Evolutionary conservation across 2,888 invertebrate genomes (phyloP), one percentile per base, ranked within the genome.

Genomic region (Monochamus alternatus): DNA sequence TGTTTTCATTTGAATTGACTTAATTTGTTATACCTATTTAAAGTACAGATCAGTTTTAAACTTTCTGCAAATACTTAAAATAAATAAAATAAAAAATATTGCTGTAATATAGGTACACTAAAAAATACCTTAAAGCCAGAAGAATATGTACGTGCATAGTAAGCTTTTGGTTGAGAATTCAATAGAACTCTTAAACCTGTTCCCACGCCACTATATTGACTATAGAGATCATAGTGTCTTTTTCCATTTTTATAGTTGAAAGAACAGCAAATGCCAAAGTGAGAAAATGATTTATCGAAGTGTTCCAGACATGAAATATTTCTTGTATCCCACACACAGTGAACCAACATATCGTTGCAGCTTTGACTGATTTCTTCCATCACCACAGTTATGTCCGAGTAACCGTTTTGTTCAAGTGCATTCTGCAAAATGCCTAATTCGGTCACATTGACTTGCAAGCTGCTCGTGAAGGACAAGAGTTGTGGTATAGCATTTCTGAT

Each of bases 201-300:
- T 5, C 78, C 77, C 32, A 81, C 66, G 5, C 88, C 87, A 78
- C 83, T 84, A 58, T 79, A 83, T 43, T 77, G 59, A 47, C 83
- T 82, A 78, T 81, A 70, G 51, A 76, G 22, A 22, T 75, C 67
- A 65, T 31, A 62, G 64, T 66, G 3, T 73, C 75, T 70, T 51
- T 63, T 31, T 44, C 74, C 77, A 55, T 51, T n/a, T 7, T 77
- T 60, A 73, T 84, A 88, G 78, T 89, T 89, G 75, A 89, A 89
- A 3, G 89, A 87, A 75, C 89, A 89, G 64, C 89, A 89, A 31
- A 84, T 65, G 1, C 89, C 89, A 66, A 84, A 75, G 2, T 77
- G 77, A 1, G 86, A 86, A 14, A 85, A 81, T 5, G 86, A 82
- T 32, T 82, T 73, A 55, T 78, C 77, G 71, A 89, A 88, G 44